Percentiles rank a stretch among this genome's conserved stretches.
Evolutionary conservation across 53 echinoderm and acorn worm species (phyloP).

Genomic region (Henricia sp.): DNA sequence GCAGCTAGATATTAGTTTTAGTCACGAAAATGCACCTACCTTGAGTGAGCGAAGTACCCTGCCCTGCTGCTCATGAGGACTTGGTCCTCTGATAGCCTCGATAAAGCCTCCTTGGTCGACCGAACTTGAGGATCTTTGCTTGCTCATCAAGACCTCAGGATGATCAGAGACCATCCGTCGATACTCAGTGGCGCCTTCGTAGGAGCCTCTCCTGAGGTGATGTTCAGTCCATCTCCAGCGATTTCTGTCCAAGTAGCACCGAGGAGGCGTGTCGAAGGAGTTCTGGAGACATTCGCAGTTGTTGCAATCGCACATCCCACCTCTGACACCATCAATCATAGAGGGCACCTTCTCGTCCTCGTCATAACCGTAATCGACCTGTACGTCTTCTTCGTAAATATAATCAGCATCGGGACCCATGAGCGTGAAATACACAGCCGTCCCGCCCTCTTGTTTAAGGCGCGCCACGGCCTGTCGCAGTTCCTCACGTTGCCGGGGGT

Average conservation of each 20-base stretch:
- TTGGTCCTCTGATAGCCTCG: conserved; percentile 39
- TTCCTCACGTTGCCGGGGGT: conserved; percentile 80
- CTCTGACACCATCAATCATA: conserved; percentile 39
- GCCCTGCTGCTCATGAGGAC: conserved; percentile 39
- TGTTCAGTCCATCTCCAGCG: conserved; percentile 52
- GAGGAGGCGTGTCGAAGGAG: conserved; percentile 13
- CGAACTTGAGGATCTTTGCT: conserved; percentile 29
- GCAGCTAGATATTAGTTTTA: too few relatives aligned
- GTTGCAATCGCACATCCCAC: conserved; percentile 51
- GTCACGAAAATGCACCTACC: too few relatives aligned
- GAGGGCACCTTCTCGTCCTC: conserved; percentile 55
- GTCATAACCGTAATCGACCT: conserved; percentile 41
- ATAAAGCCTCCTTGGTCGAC: conserved; percentile 48
- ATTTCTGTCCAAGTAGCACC: conserved; percentile 47
- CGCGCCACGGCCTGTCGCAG: conserved; percentile 89
- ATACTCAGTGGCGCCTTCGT: conserved; percentile 38
- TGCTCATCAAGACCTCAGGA: conserved; percentile 24
- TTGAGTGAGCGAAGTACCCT: conserved; percentile 49
- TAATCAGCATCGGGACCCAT: conserved; percentile 64
- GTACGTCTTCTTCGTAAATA: conserved; percentile 46
- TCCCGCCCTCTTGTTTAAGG: conserved; percentile 93
- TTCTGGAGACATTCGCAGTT: conserved; percentile 48
- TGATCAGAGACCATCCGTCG: conserved; percentile 31
- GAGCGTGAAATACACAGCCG: conserved; percentile 95
- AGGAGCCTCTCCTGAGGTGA: conserved; percentile 41